Base-by-base conservation (phyloP, 2,113 vertebrate genomes). In the Plectropomus leopardus region DNA sequence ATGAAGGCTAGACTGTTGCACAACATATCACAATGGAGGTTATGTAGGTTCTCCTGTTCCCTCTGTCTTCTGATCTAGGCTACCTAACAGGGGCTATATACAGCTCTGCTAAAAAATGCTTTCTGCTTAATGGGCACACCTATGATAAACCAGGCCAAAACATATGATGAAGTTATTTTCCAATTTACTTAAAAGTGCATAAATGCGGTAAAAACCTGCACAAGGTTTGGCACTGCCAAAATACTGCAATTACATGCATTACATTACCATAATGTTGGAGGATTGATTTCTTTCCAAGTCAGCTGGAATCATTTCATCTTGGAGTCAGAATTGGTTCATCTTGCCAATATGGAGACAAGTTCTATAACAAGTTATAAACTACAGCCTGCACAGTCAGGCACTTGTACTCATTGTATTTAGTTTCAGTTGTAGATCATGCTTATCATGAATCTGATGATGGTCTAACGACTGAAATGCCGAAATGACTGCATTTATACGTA, bases 1-100 rank as follows among this genome's bases (percentile, higher is more conserved):
- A 81, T 59, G 42, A 66, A 72, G 57, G 58, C 60, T 51, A 72
- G 63, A 63, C 44, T 57, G 36, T 14, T 67, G 30, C 3, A 3
- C 16, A 40, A 63, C 61, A 57, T 23, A 26, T 19, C 24, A 48
- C 7, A 48, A 57, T 16, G n/a, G 21, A 11, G 32, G 66, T 28
- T 28, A 50, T 19, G 28, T 48, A 4, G n/a, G 30, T 32, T 19
- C 6, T 24, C 9, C 8, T 30, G 34, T 53, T 54, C 19, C 36
- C 36, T 67, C 30, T 64, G 26, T 63, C 30, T 32, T 24, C 57
- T 63, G 13, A 45, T 19, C 19, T n/a, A 21, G 30, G 55, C 55
- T 32, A 34, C 17, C 24, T 64, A 42, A 11, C 21, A 64, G 24
- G 1, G 44, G 28, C 30, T n/a, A 36, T 7, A 5, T n/a, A 36